These are phyloP conservation scores for Stictonetta naevosa DNA, from an alignment of 2,113 vertebrate species.

Conservation along the genomic window DNA sequence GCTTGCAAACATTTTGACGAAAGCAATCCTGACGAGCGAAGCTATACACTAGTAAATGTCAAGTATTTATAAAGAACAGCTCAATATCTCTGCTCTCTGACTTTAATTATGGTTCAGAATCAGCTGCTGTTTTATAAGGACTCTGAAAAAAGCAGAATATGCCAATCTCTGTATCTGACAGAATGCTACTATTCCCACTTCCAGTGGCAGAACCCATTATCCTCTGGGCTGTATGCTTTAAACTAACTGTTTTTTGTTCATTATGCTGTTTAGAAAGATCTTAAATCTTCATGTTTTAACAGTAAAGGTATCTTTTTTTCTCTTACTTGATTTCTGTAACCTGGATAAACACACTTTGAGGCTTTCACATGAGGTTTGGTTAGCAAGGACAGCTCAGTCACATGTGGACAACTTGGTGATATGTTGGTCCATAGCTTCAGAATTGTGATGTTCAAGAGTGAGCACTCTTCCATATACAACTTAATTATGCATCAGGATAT, in stretches of 20 bases:
- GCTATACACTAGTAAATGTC: constrained; percentile 30
- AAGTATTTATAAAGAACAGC: constrained; percentile 30
- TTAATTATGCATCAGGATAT: not conserved
- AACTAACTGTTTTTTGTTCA: not conserved
- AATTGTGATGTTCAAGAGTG: not conserved
- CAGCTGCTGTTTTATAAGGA: not conserved
- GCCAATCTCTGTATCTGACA: not conserved
- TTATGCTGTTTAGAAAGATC: not conserved
- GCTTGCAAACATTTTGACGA: constrained; percentile 56
- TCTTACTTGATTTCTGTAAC: not conserved
- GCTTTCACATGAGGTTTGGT: not conserved
- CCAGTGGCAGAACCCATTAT: not conserved
- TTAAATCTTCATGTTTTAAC: not conserved
- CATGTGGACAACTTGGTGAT: not conserved
- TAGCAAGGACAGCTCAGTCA: not conserved
- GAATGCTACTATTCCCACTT: not conserved
- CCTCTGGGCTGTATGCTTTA: not conserved
- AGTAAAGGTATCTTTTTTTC: not conserved
- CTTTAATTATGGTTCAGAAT: constrained; percentile 22
- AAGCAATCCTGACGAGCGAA: constrained; percentile 43
- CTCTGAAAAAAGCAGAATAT: constrained; percentile 7
- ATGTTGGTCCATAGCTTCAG: not conserved
- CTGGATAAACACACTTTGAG: not conserved
- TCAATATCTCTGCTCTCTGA: not conserved
- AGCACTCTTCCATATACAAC: not conserved